These are phyloP conservation scores for Agrilus biguttatus DNA, from an alignment of 2,888 invertebrate genomes.

Conservation along the genomic window DNA sequence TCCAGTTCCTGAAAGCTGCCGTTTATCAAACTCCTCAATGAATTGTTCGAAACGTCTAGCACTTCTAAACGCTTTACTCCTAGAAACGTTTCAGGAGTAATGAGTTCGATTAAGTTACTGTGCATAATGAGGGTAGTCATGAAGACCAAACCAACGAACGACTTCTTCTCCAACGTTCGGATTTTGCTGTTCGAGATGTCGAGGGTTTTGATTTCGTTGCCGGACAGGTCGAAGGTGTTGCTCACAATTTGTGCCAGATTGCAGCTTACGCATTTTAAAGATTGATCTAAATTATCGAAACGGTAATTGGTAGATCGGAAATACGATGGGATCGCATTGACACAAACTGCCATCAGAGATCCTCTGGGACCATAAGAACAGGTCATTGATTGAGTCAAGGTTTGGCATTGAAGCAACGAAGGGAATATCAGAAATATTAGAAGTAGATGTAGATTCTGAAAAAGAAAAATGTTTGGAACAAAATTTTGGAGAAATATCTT, in stretches of 20 bases:
- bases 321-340: conserved; percentile 23
- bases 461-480: no score
- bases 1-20: conserved; percentile 23
- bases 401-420: neutral
- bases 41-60: conserved; percentile 23
- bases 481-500: no score
- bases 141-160: conserved; percentile 27
- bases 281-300: conserved; percentile 29
- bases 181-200: conserved; percentile 21
- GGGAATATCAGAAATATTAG: neutral
- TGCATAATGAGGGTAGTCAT: conserved; percentile 19
- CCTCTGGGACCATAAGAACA: conserved; percentile 29
- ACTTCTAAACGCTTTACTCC: conserved; percentile 25
- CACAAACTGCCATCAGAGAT: conserved; percentile 28
- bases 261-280: conserved; percentile 24
- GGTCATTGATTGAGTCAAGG: conserved; percentile 15
- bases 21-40: conserved; percentile 19
- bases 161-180: conserved; percentile 17
- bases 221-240: conserved; percentile 27
- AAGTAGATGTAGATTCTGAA: no score
- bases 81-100: conserved; percentile 23
- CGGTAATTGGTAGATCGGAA: conserved; percentile 26
- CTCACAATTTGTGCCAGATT: conserved; percentile 19
- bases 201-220: conserved; percentile 25
- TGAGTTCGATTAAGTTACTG: conserved; percentile 21